phyloP scores from a whole-genome alignment of 2,888 invertebrate species.

The Amiota minor region DNA sequence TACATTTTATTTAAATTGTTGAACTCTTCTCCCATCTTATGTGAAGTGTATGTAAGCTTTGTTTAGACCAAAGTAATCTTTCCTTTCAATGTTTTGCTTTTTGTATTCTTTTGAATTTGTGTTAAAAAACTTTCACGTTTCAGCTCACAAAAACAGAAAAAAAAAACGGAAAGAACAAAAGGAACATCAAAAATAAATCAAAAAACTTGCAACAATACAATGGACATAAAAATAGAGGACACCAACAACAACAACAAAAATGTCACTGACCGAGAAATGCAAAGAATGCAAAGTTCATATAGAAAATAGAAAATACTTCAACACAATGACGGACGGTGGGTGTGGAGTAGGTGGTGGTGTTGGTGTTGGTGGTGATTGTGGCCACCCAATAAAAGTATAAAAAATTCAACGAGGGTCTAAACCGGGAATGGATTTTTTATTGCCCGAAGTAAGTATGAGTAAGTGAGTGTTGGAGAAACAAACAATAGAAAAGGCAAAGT shows the following conservation, averaged over 20 bases:
- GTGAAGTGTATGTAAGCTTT: no score
- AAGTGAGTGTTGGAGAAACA: no score
- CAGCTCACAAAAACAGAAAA: constrained; percentile 38
- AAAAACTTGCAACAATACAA: constrained; percentile 47
- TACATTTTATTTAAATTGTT: no score
- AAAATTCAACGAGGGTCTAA: constrained; percentile 31
- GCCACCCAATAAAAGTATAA: constrained; percentile 17
- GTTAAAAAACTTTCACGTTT: constrained; percentile 39
- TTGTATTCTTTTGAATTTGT: constrained; percentile 32
- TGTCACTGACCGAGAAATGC: constrained; percentile 65
- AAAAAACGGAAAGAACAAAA: constrained; percentile 29
- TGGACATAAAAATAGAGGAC: constrained; percentile 26
- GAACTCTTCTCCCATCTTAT: no score
- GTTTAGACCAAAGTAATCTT: no score
- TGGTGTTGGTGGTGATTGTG: not conserved
- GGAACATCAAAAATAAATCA: constrained; percentile 49
- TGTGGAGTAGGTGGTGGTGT: no score
- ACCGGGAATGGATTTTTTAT: constrained; percentile 51
- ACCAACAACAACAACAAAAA: constrained; percentile 32
- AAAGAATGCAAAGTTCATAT: constrained; percentile 40
- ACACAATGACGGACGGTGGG: not conserved
- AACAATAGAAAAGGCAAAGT: no score
- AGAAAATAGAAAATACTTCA: constrained; percentile 45
- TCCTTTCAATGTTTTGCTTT: constrained; percentile 24
- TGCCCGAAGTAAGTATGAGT: constrained; percentile 34